Evolutionary conservation across 2,113 vertebrate species (phyloP).

Genomic region (Hepsetus odoe): DNA sequence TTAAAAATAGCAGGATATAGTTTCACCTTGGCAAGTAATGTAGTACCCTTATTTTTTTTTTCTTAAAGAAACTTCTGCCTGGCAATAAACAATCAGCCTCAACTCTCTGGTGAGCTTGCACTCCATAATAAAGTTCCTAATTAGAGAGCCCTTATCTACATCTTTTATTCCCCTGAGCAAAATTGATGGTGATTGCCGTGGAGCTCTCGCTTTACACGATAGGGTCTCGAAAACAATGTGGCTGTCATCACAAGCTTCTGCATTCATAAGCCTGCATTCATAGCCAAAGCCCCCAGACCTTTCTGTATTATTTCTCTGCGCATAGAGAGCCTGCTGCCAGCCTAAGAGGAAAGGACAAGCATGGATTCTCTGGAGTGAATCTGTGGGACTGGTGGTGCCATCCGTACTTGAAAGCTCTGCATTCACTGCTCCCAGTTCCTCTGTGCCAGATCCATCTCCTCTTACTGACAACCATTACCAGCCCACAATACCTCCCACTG

Average conservation of each 20-base stretch:
- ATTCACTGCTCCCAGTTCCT: constrained; percentile 47
- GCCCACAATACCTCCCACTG: constrained; percentile 49
- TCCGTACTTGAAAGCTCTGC: constrained; percentile 46
- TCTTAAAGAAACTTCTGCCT: not conserved
- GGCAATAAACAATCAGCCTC: constrained; percentile 12
- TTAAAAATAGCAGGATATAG: constrained; percentile 17
- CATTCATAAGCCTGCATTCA: constrained; percentile 20
- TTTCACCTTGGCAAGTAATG: constrained; percentile 10
- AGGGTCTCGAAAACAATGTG: constrained; percentile 24
- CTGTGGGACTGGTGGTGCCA: constrained; percentile 46
- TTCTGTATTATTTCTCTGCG: constrained; percentile 33
- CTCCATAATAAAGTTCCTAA: constrained; percentile 19
- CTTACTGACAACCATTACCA: constrained; percentile 48
- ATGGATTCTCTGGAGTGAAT: constrained; percentile 44
- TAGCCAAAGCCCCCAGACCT: constrained; percentile 19
- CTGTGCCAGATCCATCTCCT: constrained; percentile 46
- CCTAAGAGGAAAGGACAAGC: constrained; percentile 48
- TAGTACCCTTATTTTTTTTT: not conserved
- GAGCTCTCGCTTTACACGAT: constrained; percentile 15
- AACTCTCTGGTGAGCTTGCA: not conserved
- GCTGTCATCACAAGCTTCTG: constrained; percentile 8
- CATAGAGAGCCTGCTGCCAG: constrained; percentile 40
- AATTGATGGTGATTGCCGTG: constrained; percentile 39
- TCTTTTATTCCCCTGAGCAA: constrained; percentile 28
- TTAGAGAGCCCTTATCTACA: constrained; percentile 25